phyloP scores from a whole-genome alignment of 2,113 vertebrate genomes.

The Oenanthe melanoleuca region DNA sequence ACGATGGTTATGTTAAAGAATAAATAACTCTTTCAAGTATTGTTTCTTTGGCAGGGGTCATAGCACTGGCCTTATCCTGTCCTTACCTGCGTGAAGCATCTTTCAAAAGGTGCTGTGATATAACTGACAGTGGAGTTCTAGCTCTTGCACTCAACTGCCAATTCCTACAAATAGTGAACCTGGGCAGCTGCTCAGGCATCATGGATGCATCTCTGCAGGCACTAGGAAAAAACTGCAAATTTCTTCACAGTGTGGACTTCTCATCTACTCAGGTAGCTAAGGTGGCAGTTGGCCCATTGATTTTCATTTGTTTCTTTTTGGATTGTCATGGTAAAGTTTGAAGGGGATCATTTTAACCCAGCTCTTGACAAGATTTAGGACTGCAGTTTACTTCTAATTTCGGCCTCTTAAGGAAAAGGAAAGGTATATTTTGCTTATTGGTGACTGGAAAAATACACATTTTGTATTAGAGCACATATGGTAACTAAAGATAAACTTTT shows the following conservation, averaged over 20 bases:
- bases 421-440: neutral
- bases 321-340: neutral
- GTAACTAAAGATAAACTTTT: neutral
- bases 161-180: conserved; percentile 75
- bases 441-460: neutral
- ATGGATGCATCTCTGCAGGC: conserved; percentile 77
- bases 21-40: neutral
- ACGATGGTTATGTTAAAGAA: neutral
- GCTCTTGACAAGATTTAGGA: neutral
- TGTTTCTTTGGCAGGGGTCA: conserved; percentile 72
- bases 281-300: neutral
- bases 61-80: conserved; percentile 77
- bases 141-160: conserved; percentile 78
- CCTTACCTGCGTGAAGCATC: conserved; percentile 70
- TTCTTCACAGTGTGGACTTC: conserved; percentile 80
- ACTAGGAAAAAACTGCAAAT: conserved; percentile 76
- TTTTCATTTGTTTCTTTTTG: neutral
- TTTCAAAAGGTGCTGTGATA: conserved; percentile 76
- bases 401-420: neutral
- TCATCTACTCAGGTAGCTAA: conserved; percentile 77
- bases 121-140: conserved; percentile 78
- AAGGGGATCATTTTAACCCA: neutral
- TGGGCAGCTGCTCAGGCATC: conserved; percentile 76
- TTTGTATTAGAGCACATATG: neutral
- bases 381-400: neutral